Conservation (phyloP, 2,113 vertebrate genomes). For the Asarcornis scutulata region DNA sequence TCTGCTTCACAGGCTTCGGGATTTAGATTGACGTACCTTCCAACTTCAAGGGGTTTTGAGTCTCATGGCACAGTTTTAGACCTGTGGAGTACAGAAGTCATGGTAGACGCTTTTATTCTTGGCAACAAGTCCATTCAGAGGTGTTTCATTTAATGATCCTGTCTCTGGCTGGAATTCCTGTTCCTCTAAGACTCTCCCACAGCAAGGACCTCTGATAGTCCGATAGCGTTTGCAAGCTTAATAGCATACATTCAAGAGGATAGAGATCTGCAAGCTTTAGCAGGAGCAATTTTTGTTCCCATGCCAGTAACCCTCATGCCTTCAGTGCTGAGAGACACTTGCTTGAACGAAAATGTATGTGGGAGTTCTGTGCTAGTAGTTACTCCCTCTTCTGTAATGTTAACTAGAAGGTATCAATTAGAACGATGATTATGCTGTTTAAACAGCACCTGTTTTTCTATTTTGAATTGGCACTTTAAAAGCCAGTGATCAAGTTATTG, state of each 20-base stretch:
- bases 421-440: conserved; percentile 40
- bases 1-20: not conserved
- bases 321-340: not conserved
- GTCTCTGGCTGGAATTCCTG: not conserved
- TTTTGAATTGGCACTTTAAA: conserved; percentile 55
- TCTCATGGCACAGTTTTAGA: not conserved
- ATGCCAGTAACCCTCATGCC: not conserved
- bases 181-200: not conserved
- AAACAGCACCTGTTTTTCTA: conserved; percentile 19
- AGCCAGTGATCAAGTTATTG: conserved; percentile 54
- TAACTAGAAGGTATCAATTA: conserved; percentile 48
- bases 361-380: not conserved
- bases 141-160: not conserved
- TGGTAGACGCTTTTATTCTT: not conserved
- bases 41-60: not conserved
- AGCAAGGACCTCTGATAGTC: not conserved
- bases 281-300: not conserved
- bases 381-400: not conserved
- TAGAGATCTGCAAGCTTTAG: not conserved
- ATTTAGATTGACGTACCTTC: not conserved
- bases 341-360: not conserved
- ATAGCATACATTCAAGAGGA: not conserved
- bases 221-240: not conserved
- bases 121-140: not conserved
- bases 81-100: not conserved